Evolutionary conservation across 2,888 invertebrate genomes (phyloP).

Genomic region (Deroplatys truncata): DNA sequence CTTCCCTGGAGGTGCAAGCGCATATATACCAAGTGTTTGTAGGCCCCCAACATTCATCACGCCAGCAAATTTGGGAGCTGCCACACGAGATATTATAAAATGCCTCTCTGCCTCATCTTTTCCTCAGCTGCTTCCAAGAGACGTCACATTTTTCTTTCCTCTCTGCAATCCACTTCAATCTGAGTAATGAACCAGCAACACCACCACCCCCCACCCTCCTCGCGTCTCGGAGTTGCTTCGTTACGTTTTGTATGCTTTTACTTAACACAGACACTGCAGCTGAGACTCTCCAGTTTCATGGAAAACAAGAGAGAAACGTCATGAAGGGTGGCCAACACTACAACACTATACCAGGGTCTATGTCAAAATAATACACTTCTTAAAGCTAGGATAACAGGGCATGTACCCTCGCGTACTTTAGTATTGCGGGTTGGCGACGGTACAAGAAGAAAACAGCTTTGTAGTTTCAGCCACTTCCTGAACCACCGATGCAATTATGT

Average conservation of each 20-base stretch:
- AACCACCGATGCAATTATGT: too few relatives aligned
- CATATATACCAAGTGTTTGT: neutral
- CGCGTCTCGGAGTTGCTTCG: neutral
- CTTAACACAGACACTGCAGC: neutral
- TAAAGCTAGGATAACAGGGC: neutral
- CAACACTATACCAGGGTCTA: neutral
- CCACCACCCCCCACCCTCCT: too few relatives aligned
- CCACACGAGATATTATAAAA: neutral
- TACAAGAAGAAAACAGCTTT: too few relatives aligned
- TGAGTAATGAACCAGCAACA: neutral
- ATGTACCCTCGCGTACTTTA: neutral
- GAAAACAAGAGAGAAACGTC: neutral
- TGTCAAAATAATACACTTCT: neutral
- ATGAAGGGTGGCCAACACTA: neutral
- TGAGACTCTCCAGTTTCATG: neutral
- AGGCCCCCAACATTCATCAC: neutral
- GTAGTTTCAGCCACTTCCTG: too few relatives aligned
- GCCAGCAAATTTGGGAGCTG: neutral
- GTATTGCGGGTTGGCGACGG: neutral
- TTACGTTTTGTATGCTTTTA: neutral
- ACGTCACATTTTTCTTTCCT: neutral
- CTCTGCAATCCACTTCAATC: neutral
- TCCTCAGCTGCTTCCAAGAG: neutral
- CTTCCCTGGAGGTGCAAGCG: neutral
- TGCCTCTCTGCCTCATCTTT: neutral